Evolutionary conservation across 2,888 invertebrate species (phyloP).

Genomic region (Linnaemya vulpina): DNA sequence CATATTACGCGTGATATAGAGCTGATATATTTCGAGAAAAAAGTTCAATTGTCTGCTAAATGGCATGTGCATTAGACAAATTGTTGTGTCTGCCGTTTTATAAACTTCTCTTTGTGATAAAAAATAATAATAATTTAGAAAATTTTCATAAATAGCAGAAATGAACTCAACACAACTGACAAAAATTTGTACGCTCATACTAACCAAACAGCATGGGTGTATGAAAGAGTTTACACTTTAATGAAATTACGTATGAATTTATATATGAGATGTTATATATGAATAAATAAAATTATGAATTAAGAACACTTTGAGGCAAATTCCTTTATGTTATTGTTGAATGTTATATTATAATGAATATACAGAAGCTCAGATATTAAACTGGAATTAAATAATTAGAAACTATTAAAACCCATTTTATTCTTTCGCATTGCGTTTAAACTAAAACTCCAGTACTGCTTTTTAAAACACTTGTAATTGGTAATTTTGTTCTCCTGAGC

Average conservation of each 20-base stretch:
- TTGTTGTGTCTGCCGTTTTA: constrained; percentile 8
- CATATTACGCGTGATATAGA: constrained; percentile 16
- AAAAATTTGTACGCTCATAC: constrained; percentile 17
- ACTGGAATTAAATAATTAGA: too few relatives aligned
- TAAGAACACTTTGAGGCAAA: background rate
- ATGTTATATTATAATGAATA: too few relatives aligned
- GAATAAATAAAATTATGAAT: background rate
- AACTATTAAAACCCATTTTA: too few relatives aligned
- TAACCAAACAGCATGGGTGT: constrained; percentile 16
- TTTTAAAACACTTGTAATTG: too few relatives aligned
- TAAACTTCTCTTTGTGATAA: background rate
- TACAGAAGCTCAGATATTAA: background rate
- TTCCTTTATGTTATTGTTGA: background rate
- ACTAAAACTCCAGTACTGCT: too few relatives aligned
- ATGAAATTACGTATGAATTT: too few relatives aligned
- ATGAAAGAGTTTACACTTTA: constrained; percentile 21
- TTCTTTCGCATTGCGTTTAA: too few relatives aligned
- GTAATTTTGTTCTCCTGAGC: too few relatives aligned
- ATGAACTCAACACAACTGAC: constrained; percentile 20
- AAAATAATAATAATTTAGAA: constrained; percentile 27
- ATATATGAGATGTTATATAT: too few relatives aligned
- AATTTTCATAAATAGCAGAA: constrained; percentile 14
- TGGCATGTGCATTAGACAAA: constrained; percentile 51
- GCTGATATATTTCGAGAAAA: background rate
- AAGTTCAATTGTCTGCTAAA: constrained; percentile 35